phyloP scores from a whole-genome alignment of 2,113 vertebrate species.

The Mandrillus leucophaeus region DNA sequence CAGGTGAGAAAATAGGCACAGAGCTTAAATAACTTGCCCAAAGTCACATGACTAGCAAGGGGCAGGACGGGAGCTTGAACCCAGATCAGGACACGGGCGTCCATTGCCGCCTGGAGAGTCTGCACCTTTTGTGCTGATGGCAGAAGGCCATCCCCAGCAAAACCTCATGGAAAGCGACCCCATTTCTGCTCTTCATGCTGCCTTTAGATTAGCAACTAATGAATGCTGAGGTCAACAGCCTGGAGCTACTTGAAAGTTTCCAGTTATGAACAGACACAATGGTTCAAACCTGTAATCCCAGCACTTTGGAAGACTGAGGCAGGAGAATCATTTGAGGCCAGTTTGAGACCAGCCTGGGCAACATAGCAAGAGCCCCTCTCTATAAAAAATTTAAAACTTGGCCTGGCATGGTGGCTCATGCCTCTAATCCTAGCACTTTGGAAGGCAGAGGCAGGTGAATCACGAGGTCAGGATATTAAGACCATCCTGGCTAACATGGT shows the following conservation, averaged over 20 bases:
- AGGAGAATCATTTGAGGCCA: too few relatives aligned
- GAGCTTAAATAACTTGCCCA: not conserved
- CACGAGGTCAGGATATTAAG: too few relatives aligned
- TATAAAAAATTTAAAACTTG: too few relatives aligned
- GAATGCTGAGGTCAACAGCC: not conserved
- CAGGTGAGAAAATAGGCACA: not conserved
- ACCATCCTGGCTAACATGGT: too few relatives aligned
- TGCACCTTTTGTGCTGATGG: not conserved
- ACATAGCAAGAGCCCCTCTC: too few relatives aligned
- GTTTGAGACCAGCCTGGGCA: too few relatives aligned
- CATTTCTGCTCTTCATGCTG: not conserved
- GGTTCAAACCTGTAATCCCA: too few relatives aligned
- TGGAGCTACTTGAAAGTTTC: not conserved
- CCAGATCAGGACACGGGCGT: not conserved
- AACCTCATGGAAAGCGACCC: fast-evolving
- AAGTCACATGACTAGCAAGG: not conserved
- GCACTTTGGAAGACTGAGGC: too few relatives aligned
- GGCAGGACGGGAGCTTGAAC: not conserved
- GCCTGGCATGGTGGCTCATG: too few relatives aligned
- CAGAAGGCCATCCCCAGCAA: too few relatives aligned
- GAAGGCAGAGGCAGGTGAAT: too few relatives aligned
- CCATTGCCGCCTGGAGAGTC: not conserved
- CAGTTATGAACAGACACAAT: not conserved
- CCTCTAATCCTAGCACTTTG: too few relatives aligned
- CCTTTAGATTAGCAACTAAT: not conserved